Base-by-base conservation (phyloP, 1,140 invertebrate species). In the Drosophila parabipectinata region DNA sequence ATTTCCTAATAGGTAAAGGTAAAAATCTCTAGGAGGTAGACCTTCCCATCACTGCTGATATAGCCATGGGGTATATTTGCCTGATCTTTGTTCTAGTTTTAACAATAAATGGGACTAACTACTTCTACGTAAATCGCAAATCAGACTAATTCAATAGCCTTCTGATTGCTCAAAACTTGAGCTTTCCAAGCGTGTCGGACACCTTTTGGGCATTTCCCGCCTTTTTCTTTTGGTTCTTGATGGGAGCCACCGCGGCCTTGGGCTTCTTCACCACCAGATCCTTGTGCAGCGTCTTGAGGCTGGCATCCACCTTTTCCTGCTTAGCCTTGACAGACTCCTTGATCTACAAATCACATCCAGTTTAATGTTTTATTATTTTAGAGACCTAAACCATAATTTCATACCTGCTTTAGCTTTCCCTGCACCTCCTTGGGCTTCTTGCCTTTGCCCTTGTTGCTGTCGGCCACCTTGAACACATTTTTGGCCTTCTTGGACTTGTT, bases 391-490 rank as follows among this genome's bases (percentile, higher is more conserved):
- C 0, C 1, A 45, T 9, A 24, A 4, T 58, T 83, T 1, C 64
- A 77, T 69, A 92, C 90, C 87, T 91, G 77, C 55, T 92, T 92
- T n/a, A 92, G 67, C 32, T 92, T 91, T 28, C 90, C 91, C 51
- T 92, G 83, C 8, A 92, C 91, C 47, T 91, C 91, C 63, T 92
- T 92, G 30, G 91, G 84, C 69, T 92, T 92, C 67, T 91, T 92
- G 18, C 71, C 71, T 41, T 91, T 91, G 61, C 78, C 77, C 55
- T 92, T 92, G 39, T 50, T 73, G 26, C 53, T 73, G 50, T 76
- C 75, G 50, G 59, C 58, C 9, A 91, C 90, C 52, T 91, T 91
- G 58, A 91, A 91, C 4, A 91, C 56, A 28, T 91, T 91, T 14
- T 91, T 88, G 0, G 78, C 62, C 55, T 91, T 91, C 44, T 91